Base-by-base conservation (phyloP, 2,888 invertebrate species). In the Panopea generosa region DNA sequence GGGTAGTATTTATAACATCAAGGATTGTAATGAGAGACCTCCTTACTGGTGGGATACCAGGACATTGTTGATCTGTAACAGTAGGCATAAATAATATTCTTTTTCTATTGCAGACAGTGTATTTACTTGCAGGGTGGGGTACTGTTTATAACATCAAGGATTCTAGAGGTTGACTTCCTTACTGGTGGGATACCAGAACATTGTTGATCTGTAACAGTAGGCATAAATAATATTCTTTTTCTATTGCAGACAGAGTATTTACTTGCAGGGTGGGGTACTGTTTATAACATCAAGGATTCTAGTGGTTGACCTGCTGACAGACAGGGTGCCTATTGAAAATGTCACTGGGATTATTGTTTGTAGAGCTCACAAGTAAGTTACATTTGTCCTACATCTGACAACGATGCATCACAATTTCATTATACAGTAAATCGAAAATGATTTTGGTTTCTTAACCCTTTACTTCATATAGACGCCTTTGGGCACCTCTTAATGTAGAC, bases 241-340 rank as follows among this genome's bases (percentile, higher is more conserved):
- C 95, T 53, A 50, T 84, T 82, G 47, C 80, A 89, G 90, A 67
- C 90, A 92, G 59, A 79, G 88, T 63, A 94, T 96, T 47, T 99
- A 99, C 93, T 93, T 97, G 78, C 95, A 97, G 86, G 99, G 99
- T 61, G 99, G 99, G 2, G 95, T 99, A 62, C 95, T 98, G 89
- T 98, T 99, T 93, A 95, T 99, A 40, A 97, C 98, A 2, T 97
- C 98, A 7, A 94, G 98, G 73, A 98, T 99, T 86, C 94, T 99
- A 68, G 98, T 99, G 2, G 97, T 99, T 6, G 99, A 99, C 94
- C 94, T 99, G 84, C 94, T 99, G 62, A 98, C 98, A 92, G 96
- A 97, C 73, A 94, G 98, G 80, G 95, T 99, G 43, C 99, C 99
- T 0, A 94, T 96, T 33, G 94, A 96, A 65, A 95, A 97, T 87